Evolutionary conservation across 1,140 invertebrate genomes (phyloP).

Genomic region (Scaptomyza montana): DNA sequence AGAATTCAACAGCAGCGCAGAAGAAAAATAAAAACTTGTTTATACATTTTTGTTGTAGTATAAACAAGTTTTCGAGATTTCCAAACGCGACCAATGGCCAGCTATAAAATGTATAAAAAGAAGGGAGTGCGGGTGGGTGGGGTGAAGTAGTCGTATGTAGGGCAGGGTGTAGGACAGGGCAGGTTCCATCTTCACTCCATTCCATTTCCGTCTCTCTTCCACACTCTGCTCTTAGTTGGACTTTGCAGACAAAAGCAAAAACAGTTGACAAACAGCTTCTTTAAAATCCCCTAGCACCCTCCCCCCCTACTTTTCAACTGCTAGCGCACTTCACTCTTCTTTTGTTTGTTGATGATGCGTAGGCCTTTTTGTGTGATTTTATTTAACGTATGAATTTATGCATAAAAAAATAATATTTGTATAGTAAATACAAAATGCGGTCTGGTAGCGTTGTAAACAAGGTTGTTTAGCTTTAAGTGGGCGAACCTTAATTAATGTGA

Average conservation of each 20-base stretch:
- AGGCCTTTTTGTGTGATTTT: constrained; percentile 42
- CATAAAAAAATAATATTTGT: constrained; percentile 39
- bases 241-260: constrained; percentile 1
- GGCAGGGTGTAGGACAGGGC: constrained; percentile 53
- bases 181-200: constrained; percentile 2
- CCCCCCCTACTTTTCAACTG: too few species aligned
- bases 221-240: neutral
- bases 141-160: constrained; percentile 41
- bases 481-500: constrained; percentile 6
- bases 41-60: constrained; percentile 70
- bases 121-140: constrained; percentile 13
- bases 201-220: neutral
- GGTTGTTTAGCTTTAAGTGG: constrained; percentile 32
- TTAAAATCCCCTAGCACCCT: neutral
- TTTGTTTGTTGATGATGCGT: constrained; percentile 30
- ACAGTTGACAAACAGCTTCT: constrained; percentile 48
- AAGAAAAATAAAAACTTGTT: constrained; percentile 69
- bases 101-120: constrained; percentile 12
- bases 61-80: constrained; percentile 80
- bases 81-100: constrained; percentile 71
- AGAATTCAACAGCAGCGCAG: constrained; percentile 38
- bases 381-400: constrained; percentile 62
- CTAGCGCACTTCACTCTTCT: neutral
- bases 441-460: constrained; percentile 46
- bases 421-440: constrained; percentile 41